Base-by-base conservation (phyloP, 2,113 vertebrate genomes). In the Psophia crepitans region DNA sequence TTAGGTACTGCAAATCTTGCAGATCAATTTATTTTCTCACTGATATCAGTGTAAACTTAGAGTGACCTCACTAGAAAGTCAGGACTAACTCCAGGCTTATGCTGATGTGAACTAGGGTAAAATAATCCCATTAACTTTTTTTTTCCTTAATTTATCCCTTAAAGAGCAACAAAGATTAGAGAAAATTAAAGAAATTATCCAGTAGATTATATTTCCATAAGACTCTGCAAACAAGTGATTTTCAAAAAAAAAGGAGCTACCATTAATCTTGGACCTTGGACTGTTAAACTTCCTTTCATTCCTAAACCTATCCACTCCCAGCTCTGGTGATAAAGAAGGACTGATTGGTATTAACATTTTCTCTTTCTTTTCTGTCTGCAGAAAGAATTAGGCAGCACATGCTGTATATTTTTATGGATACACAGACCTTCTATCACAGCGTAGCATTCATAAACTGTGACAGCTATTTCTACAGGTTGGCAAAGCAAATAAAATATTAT, bases 401-500 rank as follows among this genome's bases (percentile, higher is more conserved):
- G 44, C 32, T 77, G 73, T 54, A 41, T 48, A 64, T 89, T 71
- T 66, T 78, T 58, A 80, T 14, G 24, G 51, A 58, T n/a, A 83
- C 37, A 48, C 37, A 53, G 39, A 77, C 39, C 8, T 86, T 66
- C 64, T 86, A 16, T 58, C 32, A 49, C 26, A 44, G 22, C 46
- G 27, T 32, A 54, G 51, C 57, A 87, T 78, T 94, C 78, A 73
- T 39, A 86, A 80, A 71, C n/a, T 5, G 10, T 58, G 75, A 66
- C 79, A 90, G 71, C 27, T 94, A 84, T 92, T 93, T 58, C 89
- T 89, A 93, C 79, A 74, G 57, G 49, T 32, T 95, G 78, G 93
- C 68, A 96, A 86, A 90, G 58, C 92, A 95, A 95, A 43, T 49
- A 87, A 95, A 76, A 77, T 60, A 70, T 81, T 89, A 35, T 28